These are phyloP conservation scores for Psilopogon haemacephalus DNA, from an alignment of 2,113 vertebrate species.

Conservation along the genomic window DNA sequence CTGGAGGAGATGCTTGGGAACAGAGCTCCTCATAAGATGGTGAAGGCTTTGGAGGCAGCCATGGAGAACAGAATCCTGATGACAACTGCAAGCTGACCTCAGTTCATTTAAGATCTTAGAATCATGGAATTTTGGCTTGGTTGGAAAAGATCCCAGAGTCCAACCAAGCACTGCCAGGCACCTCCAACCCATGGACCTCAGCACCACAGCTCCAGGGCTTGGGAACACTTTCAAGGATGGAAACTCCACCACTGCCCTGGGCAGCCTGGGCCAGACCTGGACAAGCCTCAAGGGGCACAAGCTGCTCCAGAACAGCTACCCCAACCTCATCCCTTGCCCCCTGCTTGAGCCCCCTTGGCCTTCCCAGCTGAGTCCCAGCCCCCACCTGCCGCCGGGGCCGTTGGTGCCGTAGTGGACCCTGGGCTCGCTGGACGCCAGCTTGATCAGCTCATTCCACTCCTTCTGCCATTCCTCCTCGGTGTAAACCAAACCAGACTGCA, in stretches of 20 bases:
- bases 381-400: conserved; percentile 80
- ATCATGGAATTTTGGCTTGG: not conserved
- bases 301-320: too few species aligned
- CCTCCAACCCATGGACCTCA: not conserved
- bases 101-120: not conserved
- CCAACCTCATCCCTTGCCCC: too few species aligned
- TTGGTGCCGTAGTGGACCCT: conserved; percentile 89
- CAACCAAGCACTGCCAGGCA: not conserved
- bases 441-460: conserved; percentile 94
- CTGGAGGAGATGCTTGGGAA: fast-evolving
- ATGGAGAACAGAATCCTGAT: fast-evolving
- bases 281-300: not conserved
- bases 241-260: not conserved
- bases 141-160: not conserved
- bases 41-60: not conserved
- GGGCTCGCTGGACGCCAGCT: conserved; percentile 90
- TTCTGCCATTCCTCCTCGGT: conserved; percentile 99
- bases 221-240: not conserved
- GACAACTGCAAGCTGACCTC: not conserved
- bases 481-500: conserved; percentile 94
- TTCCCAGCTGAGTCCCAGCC: not conserved
- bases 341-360: too few species aligned
- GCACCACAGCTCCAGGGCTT: not conserved
- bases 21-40: too few species aligned
- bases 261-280: not conserved